These are phyloP conservation scores for Triplophysa bombifrons DNA, from an alignment of 2,797 vertebrate genomes.

Conservation along the genomic window DNA sequence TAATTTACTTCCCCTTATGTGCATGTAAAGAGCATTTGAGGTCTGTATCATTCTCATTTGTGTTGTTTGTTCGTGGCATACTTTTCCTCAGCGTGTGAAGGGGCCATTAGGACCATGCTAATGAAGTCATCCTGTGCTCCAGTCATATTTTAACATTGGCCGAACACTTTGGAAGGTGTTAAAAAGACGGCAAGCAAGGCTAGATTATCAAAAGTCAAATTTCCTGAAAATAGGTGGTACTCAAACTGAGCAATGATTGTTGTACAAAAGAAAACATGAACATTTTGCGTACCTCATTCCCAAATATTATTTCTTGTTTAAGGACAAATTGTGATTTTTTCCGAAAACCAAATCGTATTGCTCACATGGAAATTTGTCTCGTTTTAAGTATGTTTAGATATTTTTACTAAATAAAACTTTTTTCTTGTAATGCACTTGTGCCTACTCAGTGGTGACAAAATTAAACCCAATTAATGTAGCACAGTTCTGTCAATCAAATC, in stretches of 20 bases:
- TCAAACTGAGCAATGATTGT: neutral
- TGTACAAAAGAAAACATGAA: neutral
- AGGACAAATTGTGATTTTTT: neutral
- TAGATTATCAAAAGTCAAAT: neutral
- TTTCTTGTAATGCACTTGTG: neutral
- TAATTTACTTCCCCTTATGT: slow-evolving; percentile 31
- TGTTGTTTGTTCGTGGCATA: slow-evolving; percentile 21
- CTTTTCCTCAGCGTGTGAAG: slow-evolving; percentile 1
- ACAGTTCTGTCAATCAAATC: slow-evolving; percentile 49
- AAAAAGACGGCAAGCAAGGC: neutral
- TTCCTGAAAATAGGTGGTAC: slow-evolving; percentile 6
- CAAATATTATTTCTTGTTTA: neutral
- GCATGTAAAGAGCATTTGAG: slow-evolving; percentile 18
- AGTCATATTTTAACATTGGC: slow-evolving; percentile 9
- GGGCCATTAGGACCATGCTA: slow-evolving; percentile 20
- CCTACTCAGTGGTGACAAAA: slow-evolving; percentile 31
- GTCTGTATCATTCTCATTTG: slow-evolving; percentile 25
- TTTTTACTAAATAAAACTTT: neutral
- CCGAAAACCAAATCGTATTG: neutral
- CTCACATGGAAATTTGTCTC: neutral
- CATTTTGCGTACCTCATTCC: neutral
- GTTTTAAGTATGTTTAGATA: neutral
- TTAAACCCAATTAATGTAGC: slow-evolving; percentile 48
- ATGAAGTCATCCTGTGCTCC: slow-evolving; percentile 23
- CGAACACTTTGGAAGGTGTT: neutral